Evolutionary conservation across 2,888 invertebrate species (phyloP).

Genomic region (Apeira syringaria): DNA sequence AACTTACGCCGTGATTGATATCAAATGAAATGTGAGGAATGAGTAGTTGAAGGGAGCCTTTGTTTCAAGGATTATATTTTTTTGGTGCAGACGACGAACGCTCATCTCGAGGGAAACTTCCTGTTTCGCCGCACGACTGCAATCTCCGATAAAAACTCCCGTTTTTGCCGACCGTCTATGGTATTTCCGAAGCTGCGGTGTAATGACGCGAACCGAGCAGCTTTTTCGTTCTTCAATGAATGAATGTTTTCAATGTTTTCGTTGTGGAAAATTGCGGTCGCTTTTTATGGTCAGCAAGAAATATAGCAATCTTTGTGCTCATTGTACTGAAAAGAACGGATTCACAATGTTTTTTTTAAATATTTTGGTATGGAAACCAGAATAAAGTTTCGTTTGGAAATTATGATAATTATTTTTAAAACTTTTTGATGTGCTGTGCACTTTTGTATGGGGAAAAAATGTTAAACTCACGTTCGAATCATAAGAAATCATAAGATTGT

Average conservation of each 20-base stretch:
- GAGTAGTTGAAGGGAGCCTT: constrained; percentile 74
- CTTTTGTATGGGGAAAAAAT: no score
- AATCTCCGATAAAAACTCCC: constrained; percentile 32
- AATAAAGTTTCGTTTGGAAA: no score
- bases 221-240: constrained; percentile 24
- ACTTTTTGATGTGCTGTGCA: no score
- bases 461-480: no score
- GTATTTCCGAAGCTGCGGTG: constrained; percentile 24
- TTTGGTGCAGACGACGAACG: constrained; percentile 41
- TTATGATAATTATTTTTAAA: no score
- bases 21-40: constrained; percentile 82
- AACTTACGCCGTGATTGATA: constrained; percentile 79
- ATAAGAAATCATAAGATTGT: no score
- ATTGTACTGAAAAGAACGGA: no score
- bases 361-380: no score
- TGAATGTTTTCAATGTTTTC: constrained; percentile 23
- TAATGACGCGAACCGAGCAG: constrained; percentile 28
- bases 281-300: constrained; percentile 20
- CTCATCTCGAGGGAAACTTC: constrained; percentile 38
- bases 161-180: constrained; percentile 26
- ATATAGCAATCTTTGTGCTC: background rate
- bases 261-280: constrained; percentile 19
- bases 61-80: constrained; percentile 74
- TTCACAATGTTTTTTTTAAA: no score
- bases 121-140: constrained; percentile 28